Conservation (phyloP, 37 sponge, comb jelly and placozoan genomes). For the Agelas oroides region DNA sequence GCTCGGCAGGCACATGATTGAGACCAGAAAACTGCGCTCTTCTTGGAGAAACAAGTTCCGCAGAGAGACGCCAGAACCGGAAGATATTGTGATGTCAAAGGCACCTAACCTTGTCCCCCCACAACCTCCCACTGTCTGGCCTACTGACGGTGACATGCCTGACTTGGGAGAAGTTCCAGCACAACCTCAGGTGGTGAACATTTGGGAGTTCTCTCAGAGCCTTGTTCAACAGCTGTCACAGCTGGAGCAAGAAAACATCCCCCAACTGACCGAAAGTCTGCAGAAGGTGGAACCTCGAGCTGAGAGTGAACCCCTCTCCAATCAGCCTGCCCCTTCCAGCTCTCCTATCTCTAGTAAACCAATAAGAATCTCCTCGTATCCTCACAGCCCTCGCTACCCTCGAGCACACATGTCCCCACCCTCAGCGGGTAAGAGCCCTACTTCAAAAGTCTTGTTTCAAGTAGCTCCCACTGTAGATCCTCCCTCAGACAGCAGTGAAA, state of each 20-base stretch:
- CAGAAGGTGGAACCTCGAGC: too few relatives aligned
- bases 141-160: too few relatives aligned
- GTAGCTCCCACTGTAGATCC: too few relatives aligned
- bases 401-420: not conserved
- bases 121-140: not conserved
- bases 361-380: not conserved
- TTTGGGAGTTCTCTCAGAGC: conserved; percentile 11
- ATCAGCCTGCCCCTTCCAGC: not conserved
- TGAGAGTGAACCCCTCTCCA: not conserved
- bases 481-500: too few relatives aligned
- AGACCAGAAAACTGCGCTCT: conserved; percentile 21
- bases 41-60: conserved; percentile 10
- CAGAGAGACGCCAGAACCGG: not conserved
- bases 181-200: not conserved
- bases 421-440: not conserved
- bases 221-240: conserved; percentile 1
- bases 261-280: too few relatives aligned
- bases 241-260: not conserved
- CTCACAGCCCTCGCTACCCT: not conserved
- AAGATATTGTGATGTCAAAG: not conserved
- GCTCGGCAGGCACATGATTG: conserved; percentile 40
- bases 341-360: not conserved
- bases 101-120: not conserved
- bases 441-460: too few relatives aligned
- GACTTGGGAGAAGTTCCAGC: not conserved